Evolutionary conservation across 2,888 invertebrate species (phyloP).

Genomic region (Heliconius hortense): DNA sequence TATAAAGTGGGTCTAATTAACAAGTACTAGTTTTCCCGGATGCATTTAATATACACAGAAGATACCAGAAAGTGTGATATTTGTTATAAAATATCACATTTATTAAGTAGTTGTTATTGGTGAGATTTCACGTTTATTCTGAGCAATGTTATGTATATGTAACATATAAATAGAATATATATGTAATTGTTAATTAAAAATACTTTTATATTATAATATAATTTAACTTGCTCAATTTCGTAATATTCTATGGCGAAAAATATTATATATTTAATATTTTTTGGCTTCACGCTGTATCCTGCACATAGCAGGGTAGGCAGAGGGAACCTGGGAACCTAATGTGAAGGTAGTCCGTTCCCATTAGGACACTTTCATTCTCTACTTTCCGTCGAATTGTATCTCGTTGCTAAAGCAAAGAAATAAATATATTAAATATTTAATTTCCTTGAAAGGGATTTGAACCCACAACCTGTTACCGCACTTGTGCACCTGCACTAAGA

Average conservation of each 20-base stretch:
- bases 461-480: too few relatives aligned
- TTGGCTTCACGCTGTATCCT: too few relatives aligned
- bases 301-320: too few relatives aligned
- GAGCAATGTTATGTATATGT: not conserved
- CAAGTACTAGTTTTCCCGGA: conserved; percentile 58
- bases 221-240: not conserved
- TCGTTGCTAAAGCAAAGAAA: too few relatives aligned
- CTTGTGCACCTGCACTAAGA: too few relatives aligned
- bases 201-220: not conserved
- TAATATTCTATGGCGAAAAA: not conserved
- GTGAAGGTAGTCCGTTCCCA: too few relatives aligned
- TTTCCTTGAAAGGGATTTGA: too few relatives aligned
- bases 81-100: conserved; percentile 5
- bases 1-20: conserved; percentile 53
- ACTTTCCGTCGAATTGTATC: too few relatives aligned
- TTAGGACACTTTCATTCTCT: too few relatives aligned
- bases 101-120: not conserved
- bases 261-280: not conserved
- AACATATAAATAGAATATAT: not conserved
- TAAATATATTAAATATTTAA: too few relatives aligned
- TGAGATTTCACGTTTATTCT: not conserved
- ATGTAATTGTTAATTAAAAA: too few relatives aligned
- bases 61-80: conserved; percentile 13
- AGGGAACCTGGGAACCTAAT: too few relatives aligned
- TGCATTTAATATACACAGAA: conserved; percentile 22